Evolutionary conservation across 2,113 vertebrate genomes (phyloP).

Genomic region (Misgurnus mizolepis): DNA sequence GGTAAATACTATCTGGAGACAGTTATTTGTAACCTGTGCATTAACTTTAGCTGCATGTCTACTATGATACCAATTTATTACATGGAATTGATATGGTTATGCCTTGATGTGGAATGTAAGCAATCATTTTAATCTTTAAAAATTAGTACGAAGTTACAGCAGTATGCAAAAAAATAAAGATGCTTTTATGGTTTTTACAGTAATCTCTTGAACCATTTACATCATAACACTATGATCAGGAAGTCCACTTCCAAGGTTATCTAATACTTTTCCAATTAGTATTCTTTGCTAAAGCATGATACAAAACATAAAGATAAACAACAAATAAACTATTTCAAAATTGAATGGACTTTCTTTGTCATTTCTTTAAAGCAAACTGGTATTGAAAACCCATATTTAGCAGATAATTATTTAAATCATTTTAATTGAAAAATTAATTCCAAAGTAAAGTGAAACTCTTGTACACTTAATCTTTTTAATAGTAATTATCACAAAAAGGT

Average conservation of each 20-base stretch:
- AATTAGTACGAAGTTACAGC: background rate
- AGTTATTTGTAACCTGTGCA: background rate
- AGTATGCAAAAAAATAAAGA: background rate
- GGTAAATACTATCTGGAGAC: background rate
- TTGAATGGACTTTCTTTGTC: background rate
- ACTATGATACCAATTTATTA: background rate
- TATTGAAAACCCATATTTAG: background rate
- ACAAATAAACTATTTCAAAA: slow-evolving; percentile 6
- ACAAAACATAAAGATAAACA: slow-evolving; percentile 7
- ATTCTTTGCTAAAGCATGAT: slow-evolving; percentile 20
- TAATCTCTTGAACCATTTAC: too few relatives aligned
- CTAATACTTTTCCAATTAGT: background rate
- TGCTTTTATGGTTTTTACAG: background rate
- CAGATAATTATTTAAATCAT: background rate
- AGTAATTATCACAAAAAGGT: slow-evolving; percentile 40
- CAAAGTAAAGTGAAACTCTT: background rate
- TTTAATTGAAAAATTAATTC: background rate
- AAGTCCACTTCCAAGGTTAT: background rate
- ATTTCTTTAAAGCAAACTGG: background rate
- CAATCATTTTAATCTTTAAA: background rate
- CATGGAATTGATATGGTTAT: background rate
- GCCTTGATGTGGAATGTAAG: background rate
- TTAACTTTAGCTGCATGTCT: slow-evolving; percentile 3
- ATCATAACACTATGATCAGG: background rate
- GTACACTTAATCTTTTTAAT: slow-evolving; percentile 41